Percentiles rank a stretch among this genome's conserved stretches.
These are phyloP conservation scores for Hylyphantes graminicola DNA, from an alignment of 1,140 invertebrate genomes.

Conservation along the genomic window DNA sequence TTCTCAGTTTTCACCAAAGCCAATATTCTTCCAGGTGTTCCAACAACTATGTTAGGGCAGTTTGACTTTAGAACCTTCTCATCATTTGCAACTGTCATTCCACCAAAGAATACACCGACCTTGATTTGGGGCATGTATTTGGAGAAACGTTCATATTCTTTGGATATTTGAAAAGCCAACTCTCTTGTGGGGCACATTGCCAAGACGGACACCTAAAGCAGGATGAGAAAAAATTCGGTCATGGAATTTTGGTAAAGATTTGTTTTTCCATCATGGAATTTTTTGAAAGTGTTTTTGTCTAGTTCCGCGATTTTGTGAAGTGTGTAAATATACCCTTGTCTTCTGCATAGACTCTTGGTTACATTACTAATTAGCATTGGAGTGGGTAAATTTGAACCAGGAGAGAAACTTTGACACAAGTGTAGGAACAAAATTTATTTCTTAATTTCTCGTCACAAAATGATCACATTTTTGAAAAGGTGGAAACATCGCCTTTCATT, in stretches of 20 bases:
- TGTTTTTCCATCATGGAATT: not conserved
- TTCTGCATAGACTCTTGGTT: not conserved
- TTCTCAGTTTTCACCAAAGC: constrained; percentile 70
- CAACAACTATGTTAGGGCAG: constrained; percentile 74
- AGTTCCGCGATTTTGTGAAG: not conserved
- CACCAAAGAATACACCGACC: constrained; percentile 73
- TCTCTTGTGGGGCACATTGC: constrained; percentile 75
- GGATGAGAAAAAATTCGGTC: constrained; percentile 74
- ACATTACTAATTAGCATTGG: no score
- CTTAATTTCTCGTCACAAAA: no score
- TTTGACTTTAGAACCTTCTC: constrained; percentile 72
- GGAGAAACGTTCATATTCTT: constrained; percentile 75
- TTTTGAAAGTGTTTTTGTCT: not conserved
- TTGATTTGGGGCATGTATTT: constrained; percentile 72
- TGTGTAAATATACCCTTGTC: not conserved
- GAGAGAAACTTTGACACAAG: no score
- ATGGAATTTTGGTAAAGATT: constrained; percentile 94
- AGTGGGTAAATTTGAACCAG: no score
- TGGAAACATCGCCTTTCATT: no score
- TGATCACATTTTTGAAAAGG: not conserved
- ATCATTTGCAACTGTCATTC: constrained; percentile 73
- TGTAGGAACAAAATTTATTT: not conserved
- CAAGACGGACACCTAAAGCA: constrained; percentile 71
- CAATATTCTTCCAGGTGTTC: constrained; percentile 73
- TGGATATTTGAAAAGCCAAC: constrained; percentile 75